Base-by-base conservation (phyloP, 1,140 invertebrate genomes). In the Bradynema listronoti region DNA sequence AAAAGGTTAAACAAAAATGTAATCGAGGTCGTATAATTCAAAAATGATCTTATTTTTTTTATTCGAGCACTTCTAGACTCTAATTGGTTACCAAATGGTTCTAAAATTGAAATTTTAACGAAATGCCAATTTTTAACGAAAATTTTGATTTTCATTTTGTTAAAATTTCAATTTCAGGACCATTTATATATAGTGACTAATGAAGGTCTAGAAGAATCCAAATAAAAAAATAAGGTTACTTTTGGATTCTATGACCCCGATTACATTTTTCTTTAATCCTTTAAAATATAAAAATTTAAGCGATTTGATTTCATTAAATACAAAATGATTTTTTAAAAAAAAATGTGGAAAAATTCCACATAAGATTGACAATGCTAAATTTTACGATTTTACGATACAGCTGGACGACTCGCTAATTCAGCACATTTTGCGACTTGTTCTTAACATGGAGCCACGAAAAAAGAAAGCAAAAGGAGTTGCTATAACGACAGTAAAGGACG, bases 371-470 rank as follows among this genome's bases (percentile, higher is more conserved):
- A n/a, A n/a, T n/a, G 36, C 36, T 11, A 11, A 0, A 49, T 22
- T 56, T 53, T 39, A 39, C 19, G 36, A 24, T 4, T 22, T 22
- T 22, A 9, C 45, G 29, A 49, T 69, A 51, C 52, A 71, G 69
- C 79, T 81, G 32, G 67, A 85, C 83, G 92, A 97, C 78, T 94
- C 91, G 0, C 87, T 97, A 72, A 86, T 90, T 58, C 85, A 87
- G 5, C 96, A 92, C 80, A 80, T 97, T 0, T 81, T 94, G 11
- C 83, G 92, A 53, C 87, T 97, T 57, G 95, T 96, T 67, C 86
- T 92, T 67, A 88, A 90, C 66, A 96, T 96, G 91, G 87, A 87
- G 78, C 52, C 46, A 58, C 75, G 49, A 24, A 63, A 47, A 22
- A 36, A 36, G 78, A 36, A 53, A 64, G 66, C 56, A 22, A 57